Conservation (phyloP, 2,888 invertebrate genomes). For the Scaeva pyrastri region DNA sequence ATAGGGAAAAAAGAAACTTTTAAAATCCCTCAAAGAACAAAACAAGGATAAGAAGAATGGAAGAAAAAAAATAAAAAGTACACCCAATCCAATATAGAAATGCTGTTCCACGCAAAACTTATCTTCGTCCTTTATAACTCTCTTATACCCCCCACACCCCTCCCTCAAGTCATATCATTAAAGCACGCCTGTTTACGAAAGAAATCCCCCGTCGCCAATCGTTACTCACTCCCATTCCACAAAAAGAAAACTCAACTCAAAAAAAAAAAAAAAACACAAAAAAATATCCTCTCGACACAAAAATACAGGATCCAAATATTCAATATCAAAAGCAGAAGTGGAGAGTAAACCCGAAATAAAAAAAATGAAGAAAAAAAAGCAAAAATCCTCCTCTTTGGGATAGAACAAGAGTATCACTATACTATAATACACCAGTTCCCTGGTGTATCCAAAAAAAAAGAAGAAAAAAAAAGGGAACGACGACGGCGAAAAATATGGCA, state of each 20-base stretch:
- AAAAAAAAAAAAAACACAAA: conserved; percentile 4
- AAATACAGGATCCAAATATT: conserved; percentile 52
- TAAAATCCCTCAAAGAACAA: conserved; percentile 29
- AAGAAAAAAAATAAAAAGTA: conserved; percentile 1
- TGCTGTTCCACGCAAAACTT: conserved; percentile 28
- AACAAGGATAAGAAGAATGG: neutral
- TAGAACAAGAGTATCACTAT: conserved; percentile 39
- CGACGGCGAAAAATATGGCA: conserved; percentile 51
- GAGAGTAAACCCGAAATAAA: conserved; percentile 33
- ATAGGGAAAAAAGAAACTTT: neutral
- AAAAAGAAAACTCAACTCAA: neutral
- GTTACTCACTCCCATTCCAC: conserved; percentile 35
- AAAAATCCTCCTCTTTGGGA: conserved; percentile 39
- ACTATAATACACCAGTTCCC: conserved; percentile 37
- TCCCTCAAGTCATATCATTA: conserved; percentile 45
- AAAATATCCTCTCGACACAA: conserved; percentile 22
- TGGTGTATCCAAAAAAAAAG: conserved; percentile 19
- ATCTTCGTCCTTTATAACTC: conserved; percentile 10
- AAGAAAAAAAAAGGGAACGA: conserved; percentile 27
- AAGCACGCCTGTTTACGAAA: conserved; percentile 60
- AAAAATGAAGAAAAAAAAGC: conserved; percentile 9
- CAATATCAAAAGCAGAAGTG: conserved; percentile 60
- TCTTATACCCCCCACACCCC: neutral
- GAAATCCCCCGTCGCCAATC: conserved; percentile 39
- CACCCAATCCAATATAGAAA: conserved; percentile 37